Base-by-base conservation (phyloP, 2,113 vertebrate species). In the Prolemur simus region DNA sequence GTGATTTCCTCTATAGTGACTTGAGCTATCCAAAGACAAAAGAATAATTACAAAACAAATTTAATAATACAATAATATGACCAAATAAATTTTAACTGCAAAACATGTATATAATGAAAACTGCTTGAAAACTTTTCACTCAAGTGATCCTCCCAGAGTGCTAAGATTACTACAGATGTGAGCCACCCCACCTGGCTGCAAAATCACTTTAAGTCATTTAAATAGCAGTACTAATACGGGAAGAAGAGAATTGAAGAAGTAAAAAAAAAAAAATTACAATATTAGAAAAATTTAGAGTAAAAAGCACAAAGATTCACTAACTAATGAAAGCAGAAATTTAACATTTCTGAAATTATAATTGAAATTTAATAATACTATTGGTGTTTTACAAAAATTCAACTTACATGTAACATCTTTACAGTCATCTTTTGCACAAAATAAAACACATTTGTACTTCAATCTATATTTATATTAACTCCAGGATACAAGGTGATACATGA, bases 1-100 rank as follows among this genome's bases (percentile, higher is more conserved):
- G 99, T 99, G 98, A 99, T 99, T 98, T 99, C 99, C 95, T 99
- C 99, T 98, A 99, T 99, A 89, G 99, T 99, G 71, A 99, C 99
- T 99, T 99, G 99, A 96, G 99, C 99, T 99, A 98, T 80, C 60
- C 86, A 85, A 86, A 98, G 95, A 97, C 81, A 95, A 97, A 91
- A 90, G 20, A 85, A 71, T 63, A 80, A 89, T 76, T 74, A 92
- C 9, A 85, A 97, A 96, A 83, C 29, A 95, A 94, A 84, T 68
- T 54, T 80, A 77, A 60, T 83, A 87, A 81, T 37, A 73, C 2
- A 64, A 93, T 83, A 82, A 78, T 58, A 87, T 54, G 47, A 96
- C 13, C 42, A 96, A 95, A 87, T 92, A 90, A 96, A 91, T 87
- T 47, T 94, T 95, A 96, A 91, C 34, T 85, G 8, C 10, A 96